These are phyloP conservation scores for Ceratina australensis DNA, from an alignment of 1,140 invertebrate genomes.

Conservation along the genomic window DNA sequence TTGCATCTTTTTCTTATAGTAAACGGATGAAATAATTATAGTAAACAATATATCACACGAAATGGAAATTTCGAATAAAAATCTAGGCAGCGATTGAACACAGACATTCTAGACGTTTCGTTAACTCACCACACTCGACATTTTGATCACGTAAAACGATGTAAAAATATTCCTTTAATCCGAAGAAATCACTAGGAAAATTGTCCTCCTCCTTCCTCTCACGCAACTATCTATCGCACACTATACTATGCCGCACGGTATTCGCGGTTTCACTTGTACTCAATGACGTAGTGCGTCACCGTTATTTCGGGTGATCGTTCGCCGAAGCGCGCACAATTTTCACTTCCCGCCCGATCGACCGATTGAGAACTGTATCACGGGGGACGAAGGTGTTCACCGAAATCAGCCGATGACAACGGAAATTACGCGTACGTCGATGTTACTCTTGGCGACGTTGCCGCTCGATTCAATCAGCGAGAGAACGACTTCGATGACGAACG, in stretches of 20 bases:
- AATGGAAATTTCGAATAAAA: too few relatives aligned
- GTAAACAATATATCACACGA: too few relatives aligned
- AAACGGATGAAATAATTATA: too few relatives aligned
- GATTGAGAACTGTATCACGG: background rate
- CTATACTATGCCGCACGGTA: background rate
- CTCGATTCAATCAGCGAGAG: constrained; percentile 31
- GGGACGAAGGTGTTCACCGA: background rate
- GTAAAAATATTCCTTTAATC: background rate
- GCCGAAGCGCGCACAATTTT: constrained; percentile 21
- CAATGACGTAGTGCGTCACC: constrained; percentile 34
- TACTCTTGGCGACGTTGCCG: constrained; percentile 3
- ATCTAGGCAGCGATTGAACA: too few relatives aligned
- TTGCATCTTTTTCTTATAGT: too few relatives aligned
- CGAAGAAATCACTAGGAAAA: constrained; percentile 4
- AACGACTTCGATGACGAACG: constrained; percentile 36
- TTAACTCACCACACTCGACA: constrained; percentile 40
- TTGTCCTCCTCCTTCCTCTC: background rate
- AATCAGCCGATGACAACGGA: background rate
- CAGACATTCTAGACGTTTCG: background rate
- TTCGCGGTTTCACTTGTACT: background rate
- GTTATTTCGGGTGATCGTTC: constrained; percentile 43
- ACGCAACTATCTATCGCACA: too few relatives aligned
- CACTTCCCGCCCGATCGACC: background rate
- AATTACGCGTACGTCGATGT: too few relatives aligned
- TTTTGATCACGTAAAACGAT: background rate